phyloP scores from a whole-genome alignment of 2,888 invertebrate species.

The Luperina testacea region DNA sequence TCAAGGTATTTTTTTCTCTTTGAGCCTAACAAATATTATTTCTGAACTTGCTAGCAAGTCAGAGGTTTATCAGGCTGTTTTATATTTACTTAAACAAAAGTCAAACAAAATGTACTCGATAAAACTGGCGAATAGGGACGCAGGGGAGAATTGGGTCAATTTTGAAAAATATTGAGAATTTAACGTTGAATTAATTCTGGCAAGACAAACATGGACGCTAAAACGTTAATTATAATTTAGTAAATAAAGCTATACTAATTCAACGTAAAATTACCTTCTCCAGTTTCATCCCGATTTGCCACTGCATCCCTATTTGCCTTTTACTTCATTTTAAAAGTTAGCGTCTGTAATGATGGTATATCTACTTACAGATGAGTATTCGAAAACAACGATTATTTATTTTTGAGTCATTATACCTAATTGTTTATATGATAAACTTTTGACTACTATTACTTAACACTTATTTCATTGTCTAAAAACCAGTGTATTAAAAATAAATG shows the following conservation, averaged over 20 bases:
- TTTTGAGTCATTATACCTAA: conserved; percentile 6
- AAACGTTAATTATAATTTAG: not conserved
- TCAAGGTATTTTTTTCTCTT: conserved; percentile 1
- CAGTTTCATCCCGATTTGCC: not conserved
- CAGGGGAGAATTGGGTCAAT: not conserved
- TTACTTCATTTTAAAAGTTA: not conserved
- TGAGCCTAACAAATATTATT: conserved; percentile 34
- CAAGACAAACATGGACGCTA: not conserved
- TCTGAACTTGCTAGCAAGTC: conserved; percentile 30
- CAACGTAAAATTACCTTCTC: not conserved
- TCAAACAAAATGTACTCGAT: not conserved
- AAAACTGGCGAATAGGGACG: not conserved
- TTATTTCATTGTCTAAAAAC: conserved; percentile 49
- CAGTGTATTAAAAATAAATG: conserved; percentile 62
- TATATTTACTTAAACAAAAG: not conserved
- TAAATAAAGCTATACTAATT: not conserved
- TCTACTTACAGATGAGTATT: conserved; percentile 10
- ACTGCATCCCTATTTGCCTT: not conserved
- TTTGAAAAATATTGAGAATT: not conserved
- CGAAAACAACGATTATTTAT: conserved; percentile 27
- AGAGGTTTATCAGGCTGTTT: conserved; percentile 42
- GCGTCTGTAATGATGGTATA: not conserved
- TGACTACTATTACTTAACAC: conserved; percentile 39
- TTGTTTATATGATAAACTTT: conserved; percentile 47
- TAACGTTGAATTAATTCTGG: not conserved